phyloP scores from a whole-genome alignment of 2,888 invertebrate species.

The Rambutsinella grinnellia region DNA sequence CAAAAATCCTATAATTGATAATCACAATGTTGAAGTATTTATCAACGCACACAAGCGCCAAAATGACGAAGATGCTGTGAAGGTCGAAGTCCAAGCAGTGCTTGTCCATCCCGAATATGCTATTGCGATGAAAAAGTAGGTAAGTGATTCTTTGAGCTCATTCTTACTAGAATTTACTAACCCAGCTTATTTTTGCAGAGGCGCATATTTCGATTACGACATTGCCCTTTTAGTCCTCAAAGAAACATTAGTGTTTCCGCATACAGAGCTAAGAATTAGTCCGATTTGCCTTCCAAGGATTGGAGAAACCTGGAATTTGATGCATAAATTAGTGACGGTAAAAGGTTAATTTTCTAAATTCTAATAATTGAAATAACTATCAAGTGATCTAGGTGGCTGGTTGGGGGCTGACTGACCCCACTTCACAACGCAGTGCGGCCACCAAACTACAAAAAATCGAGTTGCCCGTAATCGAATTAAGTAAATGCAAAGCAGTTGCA shows the following conservation, averaged over 20 bases:
- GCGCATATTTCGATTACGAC: constrained; percentile 18
- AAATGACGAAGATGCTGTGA: constrained; percentile 2
- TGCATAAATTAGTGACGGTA: not conserved
- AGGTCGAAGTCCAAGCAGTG: not conserved
- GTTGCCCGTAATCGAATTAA: constrained; percentile 9
- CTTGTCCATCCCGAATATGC: constrained; percentile 20
- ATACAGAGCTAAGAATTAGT: not conserved
- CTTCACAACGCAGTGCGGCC: not conserved
- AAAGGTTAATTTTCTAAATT: not conserved
- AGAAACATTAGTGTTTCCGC: not conserved
- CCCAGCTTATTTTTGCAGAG: no score
- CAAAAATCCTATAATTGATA: not conserved
- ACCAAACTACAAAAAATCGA: constrained; percentile 26
- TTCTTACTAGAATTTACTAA: not conserved
- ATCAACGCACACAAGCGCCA: not conserved
- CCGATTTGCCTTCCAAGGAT: constrained; percentile 17
- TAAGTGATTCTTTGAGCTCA: not conserved
- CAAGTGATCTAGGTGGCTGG: constrained; percentile 9
- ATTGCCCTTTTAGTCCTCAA: constrained; percentile 17
- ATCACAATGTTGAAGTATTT: constrained; percentile 5
- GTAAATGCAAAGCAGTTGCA: constrained; percentile 1
- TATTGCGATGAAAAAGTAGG: not conserved
- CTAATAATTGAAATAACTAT: not conserved
- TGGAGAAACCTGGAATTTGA: not conserved
- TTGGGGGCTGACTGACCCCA: constrained; percentile 25